Base-by-base conservation (phyloP, 1,140 invertebrate genomes). In the Thaumatotibia leucotreta region DNA sequence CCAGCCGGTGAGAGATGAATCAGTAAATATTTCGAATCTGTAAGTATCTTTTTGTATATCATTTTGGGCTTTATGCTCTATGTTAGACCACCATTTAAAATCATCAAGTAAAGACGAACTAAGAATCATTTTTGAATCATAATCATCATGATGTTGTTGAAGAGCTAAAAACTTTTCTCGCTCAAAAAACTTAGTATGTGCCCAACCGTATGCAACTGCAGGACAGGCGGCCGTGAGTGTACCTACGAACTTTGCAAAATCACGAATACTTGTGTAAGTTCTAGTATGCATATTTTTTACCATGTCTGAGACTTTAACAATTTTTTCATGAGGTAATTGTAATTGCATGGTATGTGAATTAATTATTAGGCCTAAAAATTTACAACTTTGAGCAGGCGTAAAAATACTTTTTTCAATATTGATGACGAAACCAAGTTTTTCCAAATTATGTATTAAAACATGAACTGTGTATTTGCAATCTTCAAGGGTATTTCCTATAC, bases 401-500 rank as follows among this genome's bases (percentile, higher is more conserved):
- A 62, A 62, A 62, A 14, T 62, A 24, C 14, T 32, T 62, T 32
- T 66, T 35, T 66, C 54, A 17, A 27, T 24, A 45, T 66, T 66
- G 33, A 66, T 45, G 17, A 66, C 52, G 20, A 66, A 61, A 39
- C 65, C 65, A 58, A 66, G 33, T 8, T 58, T 35, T 14, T 35
- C 11, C 2, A 61, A 23, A 29, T 20, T 11, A 1, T 35, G 10
- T 27, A 45, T 14, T 33, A 32, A 14, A 22, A 14, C 17, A 33
- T 45, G 31, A 1, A 66, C 65, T 14, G 27, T 66, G 8, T 62
- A 23, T 24, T 31, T 33, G n/a, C 61, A 67, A 11, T 9, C 14
- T 49, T 49, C 20, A 20, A 33, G 49, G 17, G n/a, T 62, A 35
- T 74, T 35, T 9, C 69, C 71, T 14, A 82, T 54, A 10, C 80